These are phyloP conservation scores for Encarsia formosa DNA, from an alignment of 2,888 invertebrate genomes.

Conservation along the genomic window DNA sequence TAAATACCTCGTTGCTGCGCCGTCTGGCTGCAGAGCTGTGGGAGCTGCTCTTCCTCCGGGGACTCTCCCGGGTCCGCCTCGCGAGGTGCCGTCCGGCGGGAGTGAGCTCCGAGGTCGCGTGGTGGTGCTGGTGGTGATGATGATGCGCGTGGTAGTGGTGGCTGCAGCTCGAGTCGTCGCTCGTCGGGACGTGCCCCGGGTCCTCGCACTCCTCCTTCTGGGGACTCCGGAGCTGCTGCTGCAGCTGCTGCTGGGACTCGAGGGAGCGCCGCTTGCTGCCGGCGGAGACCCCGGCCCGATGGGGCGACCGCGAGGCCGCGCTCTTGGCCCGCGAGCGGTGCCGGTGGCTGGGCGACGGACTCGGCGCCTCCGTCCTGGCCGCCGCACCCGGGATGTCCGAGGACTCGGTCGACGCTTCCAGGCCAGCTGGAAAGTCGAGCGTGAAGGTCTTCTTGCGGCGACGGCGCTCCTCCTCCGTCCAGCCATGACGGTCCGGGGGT, in stretches of 20 bases:
- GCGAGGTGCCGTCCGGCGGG: conserved; percentile 12
- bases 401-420: conserved; percentile 37
- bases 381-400: conserved; percentile 29
- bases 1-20: conserved; percentile 47
- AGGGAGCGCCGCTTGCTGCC: conserved; percentile 13
- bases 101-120: conserved; percentile 38
- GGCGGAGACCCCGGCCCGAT: no score
- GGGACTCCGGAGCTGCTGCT: conserved; percentile 47
- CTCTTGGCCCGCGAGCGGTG: conserved; percentile 26
- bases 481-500: conserved; percentile 46
- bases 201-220: conserved; percentile 57
- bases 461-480: conserved; percentile 69
- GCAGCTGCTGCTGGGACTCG: neutral
- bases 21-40: conserved; percentile 55
- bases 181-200: conserved; percentile 58
- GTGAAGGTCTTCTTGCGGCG: conserved; percentile 67
- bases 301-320: conserved; percentile 14
- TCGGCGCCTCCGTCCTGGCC: neutral
- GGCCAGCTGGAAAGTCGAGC: conserved; percentile 65
- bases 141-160: conserved; percentile 46
- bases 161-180: conserved; percentile 59
- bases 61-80: conserved; percentile 54
- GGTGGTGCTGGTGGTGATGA: conserved; percentile 43
- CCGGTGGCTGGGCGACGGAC: conserved; percentile 12
- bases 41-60: conserved; percentile 62